Base-by-base conservation (phyloP, 1,140 invertebrate species). In the Diorhabda carinulata region DNA sequence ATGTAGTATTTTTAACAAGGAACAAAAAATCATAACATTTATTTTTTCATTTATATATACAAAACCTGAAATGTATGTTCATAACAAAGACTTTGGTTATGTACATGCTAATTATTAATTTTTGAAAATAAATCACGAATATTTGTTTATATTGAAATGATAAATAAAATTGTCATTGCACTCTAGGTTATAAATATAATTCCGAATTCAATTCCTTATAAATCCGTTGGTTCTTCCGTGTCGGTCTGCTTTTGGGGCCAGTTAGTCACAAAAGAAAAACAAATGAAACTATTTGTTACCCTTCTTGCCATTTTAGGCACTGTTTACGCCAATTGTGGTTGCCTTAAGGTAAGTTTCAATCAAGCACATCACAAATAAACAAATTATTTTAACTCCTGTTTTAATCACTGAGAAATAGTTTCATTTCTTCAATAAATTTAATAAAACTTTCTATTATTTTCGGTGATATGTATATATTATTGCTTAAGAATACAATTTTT, bases 121-220 rank as follows among this genome's bases (percentile, higher is more conserved):
- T 52, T 52, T 43, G 43, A 44, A 62, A 62, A 62, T 62, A 62
- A 5, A 62, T 43, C 43, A 62, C 43, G 61, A 42, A 62, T n/a
- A 9, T 3, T 43, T 43, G 61, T 62, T 62, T 62, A 62, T 10
- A 43, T 43, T 43, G 43, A 8, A 61, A 2, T 62, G 43, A 43
- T 43, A 43, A n/a, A 62, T 43, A 62, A 43, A 43, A 44, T 62
- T 62, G 61, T 62, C 61, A 62, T 62, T 62, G 61, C 61, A 62
- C 61, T 62, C 41, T 62, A 5, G n/a, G 43, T 62, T 62, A 62
- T 62, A 62, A 62, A 62, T 62, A 62, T 43, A 47, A 43, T 62
- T 52, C 47, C 47, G 44, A 43, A 62, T 62, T 10, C 43, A 62
- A 62, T 43, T 43, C 8, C 8, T 43, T 62, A 62, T 62, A 62